Evolutionary conservation across 2,113 vertebrate genomes (phyloP).

Genomic region (Gracilinanus agilis): DNA sequence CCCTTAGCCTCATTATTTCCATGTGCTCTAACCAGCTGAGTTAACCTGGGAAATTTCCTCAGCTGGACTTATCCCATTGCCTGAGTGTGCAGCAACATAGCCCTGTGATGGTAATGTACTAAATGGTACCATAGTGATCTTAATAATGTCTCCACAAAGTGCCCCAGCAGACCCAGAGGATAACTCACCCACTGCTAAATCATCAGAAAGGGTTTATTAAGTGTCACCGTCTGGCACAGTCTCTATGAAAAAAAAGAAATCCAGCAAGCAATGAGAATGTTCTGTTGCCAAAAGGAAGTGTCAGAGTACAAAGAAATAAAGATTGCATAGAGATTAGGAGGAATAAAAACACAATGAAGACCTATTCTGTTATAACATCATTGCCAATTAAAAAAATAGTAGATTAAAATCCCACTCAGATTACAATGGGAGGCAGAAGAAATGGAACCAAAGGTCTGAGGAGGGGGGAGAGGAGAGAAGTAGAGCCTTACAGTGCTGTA

Average conservation of each 20-base stretch:
- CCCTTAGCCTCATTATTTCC: background rate
- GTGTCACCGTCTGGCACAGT: background rate
- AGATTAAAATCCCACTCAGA: background rate
- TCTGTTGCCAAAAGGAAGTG: slow-evolving; percentile 7
- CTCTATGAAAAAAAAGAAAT: background rate
- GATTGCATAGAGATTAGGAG: slow-evolving; percentile 48
- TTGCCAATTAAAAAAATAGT: slow-evolving; percentile 13
- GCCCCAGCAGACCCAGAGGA: background rate
- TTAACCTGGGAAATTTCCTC: background rate
- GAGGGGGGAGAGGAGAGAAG: background rate
- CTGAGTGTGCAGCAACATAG: background rate
- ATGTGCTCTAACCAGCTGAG: background rate
- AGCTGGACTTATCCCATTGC: background rate
- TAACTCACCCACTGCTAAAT: background rate
- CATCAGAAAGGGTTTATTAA: background rate
- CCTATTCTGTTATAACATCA: slow-evolving; percentile 44
- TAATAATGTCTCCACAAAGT: background rate
- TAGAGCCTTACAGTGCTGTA: background rate
- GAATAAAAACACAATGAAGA: slow-evolving; percentile 9
- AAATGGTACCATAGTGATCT: background rate
- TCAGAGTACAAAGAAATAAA: background rate
- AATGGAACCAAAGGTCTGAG: background rate
- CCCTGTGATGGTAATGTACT: background rate
- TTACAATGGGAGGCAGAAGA: background rate
- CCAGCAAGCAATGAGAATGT: background rate